Evolutionary conservation across 2,888 invertebrate species (phyloP).

Genomic region (Drosophila bunnanda): DNA sequence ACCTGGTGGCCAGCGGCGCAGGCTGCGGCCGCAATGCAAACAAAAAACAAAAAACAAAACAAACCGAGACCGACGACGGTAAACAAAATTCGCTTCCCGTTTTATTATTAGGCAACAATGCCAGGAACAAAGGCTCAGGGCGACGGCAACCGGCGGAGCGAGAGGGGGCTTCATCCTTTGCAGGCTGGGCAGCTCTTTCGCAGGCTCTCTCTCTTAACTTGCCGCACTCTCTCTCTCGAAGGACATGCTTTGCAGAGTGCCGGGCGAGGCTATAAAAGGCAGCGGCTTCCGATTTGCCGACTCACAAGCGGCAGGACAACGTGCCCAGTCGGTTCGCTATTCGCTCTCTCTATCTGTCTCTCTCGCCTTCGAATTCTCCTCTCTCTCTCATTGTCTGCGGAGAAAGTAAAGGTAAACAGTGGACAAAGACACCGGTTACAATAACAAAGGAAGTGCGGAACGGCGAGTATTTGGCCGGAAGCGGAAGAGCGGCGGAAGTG

Average conservation of each 20-base stretch:
- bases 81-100: slow-evolving; percentile 62
- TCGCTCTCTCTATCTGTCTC: slow-evolving; percentile 23
- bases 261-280: slow-evolving; percentile 81
- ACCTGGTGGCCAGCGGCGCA: slow-evolving; percentile 52
- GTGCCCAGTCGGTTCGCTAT: slow-evolving; percentile 44
- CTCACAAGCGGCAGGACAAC: slow-evolving; percentile 80
- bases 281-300: slow-evolving; percentile 74
- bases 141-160: neutral
- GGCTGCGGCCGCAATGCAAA: slow-evolving; percentile 31
- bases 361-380: slow-evolving; percentile 1
- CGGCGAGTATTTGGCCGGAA: slow-evolving; percentile 31
- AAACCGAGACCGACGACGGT: slow-evolving; percentile 34
- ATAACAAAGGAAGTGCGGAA: slow-evolving; percentile 57
- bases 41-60: slow-evolving; percentile 24
- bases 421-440: slow-evolving; percentile 62
- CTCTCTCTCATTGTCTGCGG: slow-evolving; percentile 2
- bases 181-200: neutral
- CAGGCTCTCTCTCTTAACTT: neutral
- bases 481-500: slow-evolving; percentile 45
- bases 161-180: slow-evolving; percentile 2
- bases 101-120: slow-evolving; percentile 56
- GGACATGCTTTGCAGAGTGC: slow-evolving; percentile 34
- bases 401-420: slow-evolving; percentile 36
- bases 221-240: slow-evolving; percentile 7
- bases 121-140: slow-evolving; percentile 13